A percentile compares a stretch with the other conserved stretches of the same genome.
Evolutionary conservation across 2,888 invertebrate species (phyloP).

Genomic region (Dicranocentrus wangi): DNA sequence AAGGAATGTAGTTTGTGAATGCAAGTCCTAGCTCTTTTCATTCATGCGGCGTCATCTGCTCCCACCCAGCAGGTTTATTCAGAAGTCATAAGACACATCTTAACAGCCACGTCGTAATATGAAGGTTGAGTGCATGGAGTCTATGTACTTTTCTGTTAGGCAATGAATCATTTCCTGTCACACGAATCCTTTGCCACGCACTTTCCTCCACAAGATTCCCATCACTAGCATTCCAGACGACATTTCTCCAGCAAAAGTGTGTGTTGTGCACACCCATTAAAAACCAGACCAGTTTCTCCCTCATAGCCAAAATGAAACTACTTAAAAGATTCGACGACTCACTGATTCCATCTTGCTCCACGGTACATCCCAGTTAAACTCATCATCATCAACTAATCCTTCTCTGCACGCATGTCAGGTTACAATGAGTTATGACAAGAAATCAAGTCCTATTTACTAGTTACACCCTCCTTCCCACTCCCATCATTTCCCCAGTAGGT

Average conservation of each 20-base stretch:
- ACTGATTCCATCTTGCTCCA: not conserved
- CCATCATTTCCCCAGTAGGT: not conserved
- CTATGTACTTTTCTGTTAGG: too few relatives aligned
- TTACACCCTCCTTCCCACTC: constrained; percentile 5
- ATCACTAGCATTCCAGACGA: not conserved
- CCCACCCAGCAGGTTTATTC: not conserved
- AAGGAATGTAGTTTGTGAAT: not conserved
- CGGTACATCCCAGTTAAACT: not conserved
- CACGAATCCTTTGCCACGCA: constrained; percentile 1
- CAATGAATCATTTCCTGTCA: constrained; percentile 29
- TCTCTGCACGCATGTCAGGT: not conserved
- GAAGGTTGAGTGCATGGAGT: too few relatives aligned
- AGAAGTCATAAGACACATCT: too few relatives aligned
- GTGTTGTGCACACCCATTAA: too few relatives aligned
- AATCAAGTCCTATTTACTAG: constrained; percentile 3
- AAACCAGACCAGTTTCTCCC: too few relatives aligned
- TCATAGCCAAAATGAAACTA: too few relatives aligned
- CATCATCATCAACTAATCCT: constrained; percentile 1
- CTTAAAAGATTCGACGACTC: too few relatives aligned
- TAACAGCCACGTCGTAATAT: too few relatives aligned
- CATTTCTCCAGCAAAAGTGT: not conserved
- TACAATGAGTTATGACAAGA: constrained; percentile 10
- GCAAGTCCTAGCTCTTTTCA: not conserved
- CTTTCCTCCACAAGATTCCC: not conserved
- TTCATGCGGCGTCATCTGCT: constrained; percentile 17